These are phyloP conservation scores for Carposina sasakii DNA, from an alignment of 1,140 invertebrate species.

Conservation along the genomic window DNA sequence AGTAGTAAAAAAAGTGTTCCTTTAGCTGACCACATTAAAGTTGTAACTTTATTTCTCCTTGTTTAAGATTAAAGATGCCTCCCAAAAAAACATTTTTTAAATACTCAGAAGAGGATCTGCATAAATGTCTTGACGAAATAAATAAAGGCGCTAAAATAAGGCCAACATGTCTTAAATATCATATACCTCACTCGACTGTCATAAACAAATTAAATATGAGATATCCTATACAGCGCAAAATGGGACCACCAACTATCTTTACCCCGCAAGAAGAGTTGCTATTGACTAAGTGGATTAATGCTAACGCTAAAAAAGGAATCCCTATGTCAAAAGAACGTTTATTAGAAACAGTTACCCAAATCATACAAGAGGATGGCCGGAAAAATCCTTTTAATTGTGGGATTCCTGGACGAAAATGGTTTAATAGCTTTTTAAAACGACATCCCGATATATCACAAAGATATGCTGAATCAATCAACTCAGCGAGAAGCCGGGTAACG, in stretches of 20 bases:
- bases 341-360: conserved; percentile 1
- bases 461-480: not conserved
- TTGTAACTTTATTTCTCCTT: no score
- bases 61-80: no score
- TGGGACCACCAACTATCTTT: not conserved
- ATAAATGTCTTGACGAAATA: conserved; percentile 3
- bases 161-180: conserved; percentile 4
- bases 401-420: conserved; percentile 1
- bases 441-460: not conserved
- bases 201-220: conserved; percentile 5
- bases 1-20: no score
- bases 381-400: not conserved
- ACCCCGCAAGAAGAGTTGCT: not conserved
- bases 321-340: not conserved
- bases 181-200: not conserved
- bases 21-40: no score
- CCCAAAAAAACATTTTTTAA: conserved; percentile 4
- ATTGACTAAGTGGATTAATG: not conserved
- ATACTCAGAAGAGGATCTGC: conserved; percentile 4
- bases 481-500: not conserved
- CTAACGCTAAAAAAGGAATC: conserved; percentile 1
- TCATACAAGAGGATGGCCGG: not conserved
- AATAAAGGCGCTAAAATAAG: not conserved
- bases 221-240: conserved; percentile 1
- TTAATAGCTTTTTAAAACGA: not conserved